These are phyloP conservation scores for Hippocampus abdominalis DNA, from an alignment of 2,113 vertebrate species.

Conservation along the genomic window DNA sequence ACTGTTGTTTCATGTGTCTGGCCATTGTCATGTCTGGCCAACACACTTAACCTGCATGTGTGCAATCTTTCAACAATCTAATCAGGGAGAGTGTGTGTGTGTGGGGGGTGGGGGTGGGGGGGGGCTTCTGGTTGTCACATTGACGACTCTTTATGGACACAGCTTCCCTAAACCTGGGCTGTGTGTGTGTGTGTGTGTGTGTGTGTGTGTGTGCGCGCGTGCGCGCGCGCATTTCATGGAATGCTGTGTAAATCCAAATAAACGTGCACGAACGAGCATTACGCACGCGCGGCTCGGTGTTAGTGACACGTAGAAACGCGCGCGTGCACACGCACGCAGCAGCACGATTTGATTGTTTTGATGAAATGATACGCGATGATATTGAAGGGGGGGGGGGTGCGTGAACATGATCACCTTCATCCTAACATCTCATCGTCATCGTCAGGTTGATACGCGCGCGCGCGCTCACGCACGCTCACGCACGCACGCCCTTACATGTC, in stretches of 20 bases:
- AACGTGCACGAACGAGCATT: conserved; percentile 5
- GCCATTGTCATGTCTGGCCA: neutral
- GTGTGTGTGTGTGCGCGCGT: neutral
- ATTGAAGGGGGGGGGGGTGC: neutral
- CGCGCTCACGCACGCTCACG: conserved; percentile 23
- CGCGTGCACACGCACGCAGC: conserved; percentile 17
- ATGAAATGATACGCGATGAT: neutral
- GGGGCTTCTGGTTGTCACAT: neutral
- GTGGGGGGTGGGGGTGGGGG: no score
- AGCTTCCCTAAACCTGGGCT: neutral
- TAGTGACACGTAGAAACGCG: conserved; percentile 35
- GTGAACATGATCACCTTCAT: conserved; percentile 4
- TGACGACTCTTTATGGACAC: neutral
- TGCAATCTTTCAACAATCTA: conserved; percentile 1
- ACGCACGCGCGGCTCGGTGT: conserved; percentile 26
- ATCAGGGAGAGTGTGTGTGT: neutral
- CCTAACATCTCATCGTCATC: conserved; percentile 1
- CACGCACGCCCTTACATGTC: conserved; percentile 85
- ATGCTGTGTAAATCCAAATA: conserved; percentile 3
- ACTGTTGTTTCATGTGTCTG: neutral
- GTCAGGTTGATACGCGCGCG: conserved; percentile 10
- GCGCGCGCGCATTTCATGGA: neutral
- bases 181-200: no score
- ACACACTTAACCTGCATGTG: neutral
- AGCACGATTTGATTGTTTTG: neutral